Evolutionary conservation across 2,888 invertebrate genomes (phyloP), one percentile per base, ranked within the genome.

Genomic region (Artemia sinica): DNA sequence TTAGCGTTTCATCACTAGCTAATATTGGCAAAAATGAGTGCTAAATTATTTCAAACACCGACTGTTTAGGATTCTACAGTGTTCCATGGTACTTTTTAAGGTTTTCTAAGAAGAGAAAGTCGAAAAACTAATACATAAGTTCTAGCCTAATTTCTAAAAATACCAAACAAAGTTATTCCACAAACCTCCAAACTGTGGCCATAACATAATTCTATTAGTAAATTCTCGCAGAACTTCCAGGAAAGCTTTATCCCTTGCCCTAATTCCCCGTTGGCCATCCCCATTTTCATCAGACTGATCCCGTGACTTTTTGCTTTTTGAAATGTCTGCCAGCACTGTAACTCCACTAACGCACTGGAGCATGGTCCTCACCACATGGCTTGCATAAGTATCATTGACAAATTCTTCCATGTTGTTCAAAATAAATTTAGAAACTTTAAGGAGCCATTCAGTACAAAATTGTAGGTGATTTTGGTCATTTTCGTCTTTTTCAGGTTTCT

Each of bases 341-440:
- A 87, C 80, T 1, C 88, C 88, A 13, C 85, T 83, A 0, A 89
- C 77, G 74, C 84, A 84, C 75, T 84, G 83, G n/a, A 89, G 76
- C 1, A 84, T 84, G 11, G 86, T 84, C 67, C 90, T 82, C 72
- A 90, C 79, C 8, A 91, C 83, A 74, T 88, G 86, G 78, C 85
- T 89, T 0, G 86, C 89, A 72, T 86, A 88, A 0, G 80, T 79
- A 75, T 91, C 88, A 83, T 85, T 86, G 0, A 88, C 82, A 74
- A 87, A 91, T 75, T 91, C 90, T 76, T 91, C 91, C 70, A 89
- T 79, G 79, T 91, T 91, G 76, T 91, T 91, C 0, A 89, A 77
- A 41, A 86, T 80, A 77, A 87, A 91, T 78, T 84, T 87, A 71
- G 85, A 83, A 6, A 87, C 79, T 77, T 86, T 88, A 13, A 86